Conservation (phyloP, 2,888 invertebrate species). For the Trisateles emortualis region DNA sequence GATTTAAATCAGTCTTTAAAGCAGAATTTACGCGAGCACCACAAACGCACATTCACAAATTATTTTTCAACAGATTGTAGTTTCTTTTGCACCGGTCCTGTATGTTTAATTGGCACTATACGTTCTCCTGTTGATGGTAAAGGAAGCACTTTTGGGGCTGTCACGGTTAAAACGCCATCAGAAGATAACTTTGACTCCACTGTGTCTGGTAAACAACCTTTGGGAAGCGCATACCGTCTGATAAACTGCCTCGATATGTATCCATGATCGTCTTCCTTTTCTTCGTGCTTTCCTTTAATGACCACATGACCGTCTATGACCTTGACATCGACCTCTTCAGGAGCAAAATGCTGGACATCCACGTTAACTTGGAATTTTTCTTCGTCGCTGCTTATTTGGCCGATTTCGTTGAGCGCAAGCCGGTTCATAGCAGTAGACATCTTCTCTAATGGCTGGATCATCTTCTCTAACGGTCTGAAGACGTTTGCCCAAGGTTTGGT, state of each 20-base stretch:
- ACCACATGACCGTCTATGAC: constrained; percentile 89
- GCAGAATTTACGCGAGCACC: constrained; percentile 8
- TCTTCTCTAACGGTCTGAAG: constrained; percentile 53
- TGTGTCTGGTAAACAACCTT: constrained; percentile 90
- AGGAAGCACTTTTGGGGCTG: constrained; percentile 87
- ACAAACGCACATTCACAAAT: constrained; percentile 12
- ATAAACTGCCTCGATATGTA: constrained; percentile 91
- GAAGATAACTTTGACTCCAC: constrained; percentile 91
- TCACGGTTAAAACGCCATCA: constrained; percentile 91
- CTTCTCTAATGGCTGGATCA: constrained; percentile 67
- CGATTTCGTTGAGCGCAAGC: constrained; percentile 73
- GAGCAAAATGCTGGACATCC: constrained; percentile 92
- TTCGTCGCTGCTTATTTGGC: constrained; percentile 78
- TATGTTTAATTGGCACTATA: constrained; percentile 87
- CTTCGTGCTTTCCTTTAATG: constrained; percentile 92
- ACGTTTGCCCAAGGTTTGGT: constrained; percentile 55
- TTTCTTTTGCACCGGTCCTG: constrained; percentile 83
- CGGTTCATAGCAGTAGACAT: constrained; percentile 67
- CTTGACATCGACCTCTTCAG: constrained; percentile 92
- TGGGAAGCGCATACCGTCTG: constrained; percentile 90
- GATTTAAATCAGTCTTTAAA: constrained; percentile 63
- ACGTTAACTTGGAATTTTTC: constrained; percentile 89
- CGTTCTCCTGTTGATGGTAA: constrained; percentile 82
- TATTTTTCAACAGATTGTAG: constrained; percentile 28
- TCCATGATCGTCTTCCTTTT: constrained; percentile 91